Evolutionary conservation across 2,113 vertebrate species (phyloP), one percentile per base, ranked within the genome.

Genomic region (Elephantulus edwardii): DNA sequence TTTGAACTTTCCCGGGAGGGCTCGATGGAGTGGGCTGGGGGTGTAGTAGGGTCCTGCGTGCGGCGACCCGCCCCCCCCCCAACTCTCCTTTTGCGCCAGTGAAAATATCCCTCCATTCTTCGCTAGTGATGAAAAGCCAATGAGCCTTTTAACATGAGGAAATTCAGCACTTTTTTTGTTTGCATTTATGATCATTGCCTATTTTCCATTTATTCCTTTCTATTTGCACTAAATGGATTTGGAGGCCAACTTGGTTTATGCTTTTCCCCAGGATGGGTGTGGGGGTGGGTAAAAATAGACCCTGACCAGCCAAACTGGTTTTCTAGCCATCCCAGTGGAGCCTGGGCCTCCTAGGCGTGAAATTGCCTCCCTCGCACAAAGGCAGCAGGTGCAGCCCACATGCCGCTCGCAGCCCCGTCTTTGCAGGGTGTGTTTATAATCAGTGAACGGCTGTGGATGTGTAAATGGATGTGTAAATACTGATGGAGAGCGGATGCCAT

Each of bases 381-480:
- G n/a, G 96, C 93, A 93, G 96, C 97, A 97, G 97, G 95, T 97
- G 97, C 56, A 48, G 93, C 40, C 44, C 91, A 83, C 54, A 22
- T 8, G 54, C 26, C 19, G 58, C 9, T 9, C 58, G 54, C 86
- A 22, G 95, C 94, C 95, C 8, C 2, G 79, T 90, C 8, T 50
- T 50, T 50, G 8, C 16, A 91, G 91, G 71, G 22, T 94, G 88
- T 95, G 46, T 94, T 97, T 95, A 89, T 95, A 92, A 96, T 95
- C 94, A 96, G 91, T 78, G 95, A 94, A 93, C 71, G 87, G 81
- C 92, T 91, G 92, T 90, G 86, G 93, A 90, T 94, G 62, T 48
- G 92, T 91, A 95, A 95, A 89, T 50, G 81, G 38, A 70, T 94
- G 89, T 90, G 95, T 79, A 95, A n/a, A 96, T 96, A 95, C 95